Percentiles rank a stretch among this genome's conserved stretches.
Evolutionary conservation across 2,113 vertebrate genomes (phyloP).

Genomic region (Gavia stellata): DNA sequence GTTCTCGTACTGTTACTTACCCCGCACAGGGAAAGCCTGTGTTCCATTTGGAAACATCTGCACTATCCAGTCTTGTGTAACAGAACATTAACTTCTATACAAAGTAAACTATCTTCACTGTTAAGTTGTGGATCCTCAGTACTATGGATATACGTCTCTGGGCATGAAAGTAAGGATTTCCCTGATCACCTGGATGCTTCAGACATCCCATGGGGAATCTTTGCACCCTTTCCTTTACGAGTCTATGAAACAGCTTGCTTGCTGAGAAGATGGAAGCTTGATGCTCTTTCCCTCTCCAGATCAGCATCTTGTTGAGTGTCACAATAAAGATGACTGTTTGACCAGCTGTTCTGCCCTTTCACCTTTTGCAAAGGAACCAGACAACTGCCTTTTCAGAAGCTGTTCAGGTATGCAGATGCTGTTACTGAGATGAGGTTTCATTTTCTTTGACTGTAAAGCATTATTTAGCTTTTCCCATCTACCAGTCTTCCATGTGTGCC

Average conservation of each 20-base stretch:
- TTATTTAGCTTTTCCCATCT: background rate
- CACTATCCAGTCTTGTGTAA: background rate
- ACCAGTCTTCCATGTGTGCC: no score
- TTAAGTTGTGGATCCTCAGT: background rate
- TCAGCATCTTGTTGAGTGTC: background rate
- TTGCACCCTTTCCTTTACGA: background rate
- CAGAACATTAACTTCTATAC: background rate
- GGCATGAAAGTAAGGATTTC: background rate
- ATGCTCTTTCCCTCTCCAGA: background rate
- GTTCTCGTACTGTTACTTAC: background rate
- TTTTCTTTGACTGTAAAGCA: background rate
- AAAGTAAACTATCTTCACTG: fast-evolving
- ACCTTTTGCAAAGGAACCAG: background rate
- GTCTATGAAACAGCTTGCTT: background rate
- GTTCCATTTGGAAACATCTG: background rate
- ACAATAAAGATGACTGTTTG: background rate
- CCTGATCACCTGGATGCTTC: background rate
- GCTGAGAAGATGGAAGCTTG: background rate
- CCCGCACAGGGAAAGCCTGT: background rate
- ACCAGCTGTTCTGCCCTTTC: background rate
- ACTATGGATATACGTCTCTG: background rate
- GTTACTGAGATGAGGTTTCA: background rate
- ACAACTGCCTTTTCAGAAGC: background rate
- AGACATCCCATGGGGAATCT: background rate
- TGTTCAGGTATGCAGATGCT: background rate